Base-by-base conservation (phyloP, 1,140 invertebrate species). In the Acromyrmex charruanus region DNA sequence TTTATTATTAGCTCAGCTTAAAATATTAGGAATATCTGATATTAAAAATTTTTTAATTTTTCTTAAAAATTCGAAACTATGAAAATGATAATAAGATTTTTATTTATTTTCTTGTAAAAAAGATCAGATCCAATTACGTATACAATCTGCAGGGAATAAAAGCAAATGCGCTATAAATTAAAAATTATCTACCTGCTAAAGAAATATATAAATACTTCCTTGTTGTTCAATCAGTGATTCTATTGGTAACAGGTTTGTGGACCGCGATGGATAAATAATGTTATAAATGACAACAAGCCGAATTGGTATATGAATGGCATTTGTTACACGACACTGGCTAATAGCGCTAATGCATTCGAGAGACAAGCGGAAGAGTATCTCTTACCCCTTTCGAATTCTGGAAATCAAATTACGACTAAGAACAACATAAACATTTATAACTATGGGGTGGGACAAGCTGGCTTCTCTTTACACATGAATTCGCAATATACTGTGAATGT, bases 271-370 rank as follows among this genome's bases (percentile, higher is more conserved):
- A 93, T 86, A 61, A 89, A 82, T 63, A 86, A 74, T 35, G 69
- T 80, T 1, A 58, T 79, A 35, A 66, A 71, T 28, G 14, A 25
- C 0, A 80, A 66, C 6, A 18, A 7, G 28, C 61, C 65, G 10
- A 65, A 85, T 18, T 88, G 72, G 68, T 91, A 58, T 53, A 92
- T 96, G 93, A 94, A 95, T 72, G 95, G 95, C 1, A 92, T 95
- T 31, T 96, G 95, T 85, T 96, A 95, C 39, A 94, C 93, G 90
- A 92, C 93, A 5, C 10, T 44, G 31, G 59, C 68, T 2, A 82
- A 9, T 3, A 53, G 71, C 49, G 12, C 49, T 2, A 2, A 44
- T 31, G 65, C 84, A 0, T 93, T 93, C 12, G n/a, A 92, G 9
- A 84, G 53, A 51, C 35, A 79, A 65, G 31, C 74, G 3, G 25